Percentiles rank a stretch among this genome's conserved stretches.
Conservation (phyloP, 2,888 invertebrate genomes). For the Beris chalybata region DNA sequence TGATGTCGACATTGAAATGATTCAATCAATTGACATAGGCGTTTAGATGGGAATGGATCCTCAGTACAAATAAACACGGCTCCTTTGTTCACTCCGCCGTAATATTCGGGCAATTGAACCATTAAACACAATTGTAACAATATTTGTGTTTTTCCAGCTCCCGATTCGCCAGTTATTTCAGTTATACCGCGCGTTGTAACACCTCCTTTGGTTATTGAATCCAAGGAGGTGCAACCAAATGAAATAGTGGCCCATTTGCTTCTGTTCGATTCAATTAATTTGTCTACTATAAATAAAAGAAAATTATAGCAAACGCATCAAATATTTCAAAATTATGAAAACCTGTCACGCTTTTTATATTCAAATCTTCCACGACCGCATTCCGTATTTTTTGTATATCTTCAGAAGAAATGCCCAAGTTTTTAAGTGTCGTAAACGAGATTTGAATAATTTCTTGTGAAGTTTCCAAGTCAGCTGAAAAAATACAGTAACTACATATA, state of each 20-base stretch:
- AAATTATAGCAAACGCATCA: too few species aligned
- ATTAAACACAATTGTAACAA: conserved; percentile 71
- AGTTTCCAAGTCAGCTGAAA: not conserved
- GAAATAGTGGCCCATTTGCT: conserved; percentile 49
- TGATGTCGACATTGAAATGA: conserved; percentile 42
- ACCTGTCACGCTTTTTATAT: too few species aligned
- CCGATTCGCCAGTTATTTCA: conserved; percentile 73
- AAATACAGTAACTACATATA: too few species aligned
- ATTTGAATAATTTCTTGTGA: not conserved
- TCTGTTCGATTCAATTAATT: not conserved
- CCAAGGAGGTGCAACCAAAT: conserved; percentile 63
- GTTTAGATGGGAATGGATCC: conserved; percentile 69
- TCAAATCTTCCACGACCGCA: too few species aligned
- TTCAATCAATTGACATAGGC: conserved; percentile 61
- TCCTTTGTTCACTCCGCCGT: conserved; percentile 61
- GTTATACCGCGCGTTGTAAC: conserved; percentile 68
- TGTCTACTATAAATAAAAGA: not conserved
- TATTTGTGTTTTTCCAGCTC: conserved; percentile 76
- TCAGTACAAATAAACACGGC: conserved; percentile 74
- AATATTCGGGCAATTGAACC: conserved; percentile 60
- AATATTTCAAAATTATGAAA: too few species aligned
- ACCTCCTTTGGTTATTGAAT: conserved; percentile 66
- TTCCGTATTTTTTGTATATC: not conserved
- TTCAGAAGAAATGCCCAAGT: not conserved
- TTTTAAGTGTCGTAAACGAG: not conserved